Evolutionary conservation across 1,140 invertebrate species (phyloP).

Genomic region (Papilio dardanus): DNA sequence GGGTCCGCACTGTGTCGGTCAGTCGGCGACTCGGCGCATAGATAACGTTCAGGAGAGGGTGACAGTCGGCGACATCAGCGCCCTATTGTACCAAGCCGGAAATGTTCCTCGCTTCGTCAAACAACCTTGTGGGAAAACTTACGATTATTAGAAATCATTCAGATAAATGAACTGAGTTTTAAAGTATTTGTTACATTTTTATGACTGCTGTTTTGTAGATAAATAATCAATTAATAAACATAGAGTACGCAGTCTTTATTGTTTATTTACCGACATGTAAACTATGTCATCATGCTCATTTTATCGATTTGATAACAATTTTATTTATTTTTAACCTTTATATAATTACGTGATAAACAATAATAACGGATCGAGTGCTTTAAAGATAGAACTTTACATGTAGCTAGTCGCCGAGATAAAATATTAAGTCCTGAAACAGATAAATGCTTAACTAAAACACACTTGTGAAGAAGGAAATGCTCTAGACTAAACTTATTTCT

Average conservation of each 20-base stretch:
- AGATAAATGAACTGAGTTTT: too few species aligned
- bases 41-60: constrained; percentile 53
- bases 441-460: background rate
- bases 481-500: background rate
- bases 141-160: background rate
- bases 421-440: background rate
- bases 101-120: constrained; percentile 47
- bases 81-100: constrained; percentile 64
- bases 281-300: too few species aligned
- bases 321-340: too few species aligned
- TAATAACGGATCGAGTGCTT: background rate
- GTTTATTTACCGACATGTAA: too few species aligned
- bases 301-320: too few species aligned
- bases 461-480: background rate
- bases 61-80: constrained; percentile 40
- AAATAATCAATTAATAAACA: too few species aligned
- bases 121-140: background rate
- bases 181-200: too few species aligned
- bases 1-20: constrained; percentile 59
- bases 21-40: constrained; percentile 44
- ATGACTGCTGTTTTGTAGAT: too few species aligned
- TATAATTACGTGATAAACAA: too few species aligned
- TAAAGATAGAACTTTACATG: background rate
- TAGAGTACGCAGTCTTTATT: too few species aligned
- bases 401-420: background rate